Evolutionary conservation across 2,797 vertebrate genomes (phyloP), one percentile per base, ranked within the genome.

Genomic region (Pelochelys cantorii): DNA sequence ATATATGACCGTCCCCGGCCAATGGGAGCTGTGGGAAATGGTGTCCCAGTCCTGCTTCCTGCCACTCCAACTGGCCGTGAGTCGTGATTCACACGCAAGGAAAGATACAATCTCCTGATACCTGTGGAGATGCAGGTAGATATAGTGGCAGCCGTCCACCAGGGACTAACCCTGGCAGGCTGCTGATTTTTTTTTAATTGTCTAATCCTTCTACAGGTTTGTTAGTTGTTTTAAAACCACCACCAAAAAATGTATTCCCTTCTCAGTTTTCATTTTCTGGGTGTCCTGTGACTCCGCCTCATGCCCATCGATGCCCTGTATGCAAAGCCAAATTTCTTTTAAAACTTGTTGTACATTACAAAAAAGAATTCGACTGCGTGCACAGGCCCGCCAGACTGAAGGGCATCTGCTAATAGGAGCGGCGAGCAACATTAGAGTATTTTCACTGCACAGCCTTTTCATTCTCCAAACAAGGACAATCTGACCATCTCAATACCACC

Each of bases 361-460:
- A 11, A 74, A 74, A 42, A 42, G 37, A 42, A 42, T 22, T 34
- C 42, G 20, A 74, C 71, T 1, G 52, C 79, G 62, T 55, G 11
- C 37, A 29, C 23, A 14, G 57, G 34, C 68, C 29, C 42, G 68
- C 74, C 86, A 48, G 23, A 18, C 62, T 77, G 23, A 13, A 12
- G 23, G 2, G 60, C 18, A 3, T 23, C 48, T 78, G 37, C 81
- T 5, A 62, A 55, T 52, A 83, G 91, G 79, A 88, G 81, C 10
- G 18, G 29, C 0, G 5, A 87, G 89, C 15, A n/a, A 11, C 9
- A 84, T 79, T 71, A 85, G 25, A 87, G 23, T 0, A 0, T 11
- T 57, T 60, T 37, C 20, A 1, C 53, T 48, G 10, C 1, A 0
- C 11, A 2, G 0, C 2, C 0, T 2, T 86, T 85, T 52, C 18